A percentile compares a stretch with the other conserved stretches of the same genome.
phyloP scores from a whole-genome alignment of 2,113 vertebrate genomes.

The Cercopithecus mona region DNA sequence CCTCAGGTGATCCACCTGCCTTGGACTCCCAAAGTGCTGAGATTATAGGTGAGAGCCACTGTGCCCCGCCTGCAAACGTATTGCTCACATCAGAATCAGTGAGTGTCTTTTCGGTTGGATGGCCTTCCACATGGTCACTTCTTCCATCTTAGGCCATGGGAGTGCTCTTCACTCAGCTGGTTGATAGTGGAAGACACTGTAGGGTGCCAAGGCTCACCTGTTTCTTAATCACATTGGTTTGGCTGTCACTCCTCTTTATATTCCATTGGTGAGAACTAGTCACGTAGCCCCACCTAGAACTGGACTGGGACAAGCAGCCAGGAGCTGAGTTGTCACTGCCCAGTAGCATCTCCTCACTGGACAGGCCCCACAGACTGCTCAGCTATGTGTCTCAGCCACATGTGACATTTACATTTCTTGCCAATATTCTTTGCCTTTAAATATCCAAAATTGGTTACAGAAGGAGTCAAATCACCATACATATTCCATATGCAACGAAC shows the following conservation, averaged over 20 bases:
- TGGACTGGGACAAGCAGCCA: not conserved
- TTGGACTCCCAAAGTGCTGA: no score
- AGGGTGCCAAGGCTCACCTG: not conserved
- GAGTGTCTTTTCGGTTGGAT: not conserved
- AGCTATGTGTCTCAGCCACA: not conserved
- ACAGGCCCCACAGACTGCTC: not conserved
- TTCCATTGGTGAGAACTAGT: not conserved
- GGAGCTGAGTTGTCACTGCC: not conserved
- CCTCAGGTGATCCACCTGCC: no score
- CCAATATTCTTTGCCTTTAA: not conserved
- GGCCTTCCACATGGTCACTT: not conserved
- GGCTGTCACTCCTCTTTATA: conserved; percentile 3
- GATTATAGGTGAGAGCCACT: no score
- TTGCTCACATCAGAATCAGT: not conserved
- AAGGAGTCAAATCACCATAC: not conserved
- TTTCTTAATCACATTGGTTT: not conserved
- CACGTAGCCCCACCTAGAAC: not conserved
- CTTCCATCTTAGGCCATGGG: not conserved
- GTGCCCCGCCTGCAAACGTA: not conserved
- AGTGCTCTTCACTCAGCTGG: not conserved
- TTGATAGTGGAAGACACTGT: not conserved
- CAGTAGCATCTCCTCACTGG: not conserved
- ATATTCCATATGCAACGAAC: not conserved
- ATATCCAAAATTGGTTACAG: not conserved
- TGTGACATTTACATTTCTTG: not conserved